Base-by-base conservation (phyloP, 2,797 vertebrate species). In the Lindbergichthys nudifrons region DNA sequence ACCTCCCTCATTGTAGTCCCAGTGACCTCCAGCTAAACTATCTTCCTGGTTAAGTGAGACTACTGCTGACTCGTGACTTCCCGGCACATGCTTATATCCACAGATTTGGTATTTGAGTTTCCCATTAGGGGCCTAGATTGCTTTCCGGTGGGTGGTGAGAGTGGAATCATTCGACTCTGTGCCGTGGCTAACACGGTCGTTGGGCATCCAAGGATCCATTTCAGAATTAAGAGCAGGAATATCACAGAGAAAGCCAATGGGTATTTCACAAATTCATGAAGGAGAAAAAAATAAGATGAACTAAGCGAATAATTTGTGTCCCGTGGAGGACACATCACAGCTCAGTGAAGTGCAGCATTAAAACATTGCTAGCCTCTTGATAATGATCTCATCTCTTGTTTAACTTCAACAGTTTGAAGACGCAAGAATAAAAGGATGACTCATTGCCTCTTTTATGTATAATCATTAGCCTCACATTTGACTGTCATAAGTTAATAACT, bases 81-180 rank as follows among this genome's bases (percentile, higher is more conserved):
- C 67, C 6, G 7, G 75, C 84, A 88, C 85, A 87, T 83, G 87
- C 89, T 91, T 83, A 90, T 86, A 80, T 67, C 77, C 80, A 82
- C 73, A 88, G 84, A 91, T 90, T 89, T 90, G 81, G 83, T 86
- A 85, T 92, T 90, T 89, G 82, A 88, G 65, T 90, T 92, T 92
- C 81, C 86, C 88, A 91, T 93, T 91, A 92, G 65, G 62, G 71
- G 23, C 61, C 77, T 21, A 90, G 89, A 93, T 93, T 93, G 90
- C 87, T 91, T 92, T 91, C 83, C 88, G 82, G 85, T 82, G 85
- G 89, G 86, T 87, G 91, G 84, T 32, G 67, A 80, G 79, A 87
- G 87, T 66, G 86, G 81, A 90, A 88, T 86, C 79, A 84, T 83
- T 87, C 67, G 83, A 72, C 79, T 80, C 70, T 50, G 77, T 16